phyloP scores from a whole-genome alignment of 2,888 invertebrate genomes.

The Chirona hameri region DNA sequence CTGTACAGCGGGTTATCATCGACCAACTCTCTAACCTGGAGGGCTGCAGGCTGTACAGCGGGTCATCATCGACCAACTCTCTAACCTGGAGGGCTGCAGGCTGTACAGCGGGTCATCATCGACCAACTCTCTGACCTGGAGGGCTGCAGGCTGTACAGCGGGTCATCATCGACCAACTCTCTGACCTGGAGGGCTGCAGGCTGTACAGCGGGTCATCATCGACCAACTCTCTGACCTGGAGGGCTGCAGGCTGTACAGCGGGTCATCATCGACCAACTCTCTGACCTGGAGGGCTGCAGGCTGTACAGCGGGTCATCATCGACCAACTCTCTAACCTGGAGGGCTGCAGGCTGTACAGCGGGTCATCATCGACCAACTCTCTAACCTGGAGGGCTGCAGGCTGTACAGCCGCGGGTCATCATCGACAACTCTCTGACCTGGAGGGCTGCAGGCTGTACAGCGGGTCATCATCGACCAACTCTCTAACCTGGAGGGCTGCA shows the following conservation, averaged over 20 bases:
- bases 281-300: too few relatives aligned
- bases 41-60: constrained; percentile 80
- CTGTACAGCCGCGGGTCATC: constrained; percentile 93
- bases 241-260: constrained; percentile 80
- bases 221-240: constrained; percentile 65
- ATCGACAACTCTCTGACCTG: constrained; percentile 61
- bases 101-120: constrained; percentile 92
- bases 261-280: constrained; percentile 75
- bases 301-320: too few relatives aligned
- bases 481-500: constrained; percentile 58
- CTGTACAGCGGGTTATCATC: too few relatives aligned
- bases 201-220: constrained; percentile 93
- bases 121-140: constrained; percentile 51
- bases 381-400: constrained; percentile 71
- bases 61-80: constrained; percentile 77
- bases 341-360: constrained; percentile 80
- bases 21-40: constrained; percentile 45
- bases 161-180: too few relatives aligned
- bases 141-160: too few relatives aligned
- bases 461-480: too few relatives aligned
- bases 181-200: constrained; percentile 60
- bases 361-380: constrained; percentile 77
- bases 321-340: constrained; percentile 45
- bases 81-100: constrained; percentile 71
- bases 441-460: too few relatives aligned